These are phyloP conservation scores for Agrypnus murinus DNA, from an alignment of 2,888 invertebrate species.

Conservation along the genomic window DNA sequence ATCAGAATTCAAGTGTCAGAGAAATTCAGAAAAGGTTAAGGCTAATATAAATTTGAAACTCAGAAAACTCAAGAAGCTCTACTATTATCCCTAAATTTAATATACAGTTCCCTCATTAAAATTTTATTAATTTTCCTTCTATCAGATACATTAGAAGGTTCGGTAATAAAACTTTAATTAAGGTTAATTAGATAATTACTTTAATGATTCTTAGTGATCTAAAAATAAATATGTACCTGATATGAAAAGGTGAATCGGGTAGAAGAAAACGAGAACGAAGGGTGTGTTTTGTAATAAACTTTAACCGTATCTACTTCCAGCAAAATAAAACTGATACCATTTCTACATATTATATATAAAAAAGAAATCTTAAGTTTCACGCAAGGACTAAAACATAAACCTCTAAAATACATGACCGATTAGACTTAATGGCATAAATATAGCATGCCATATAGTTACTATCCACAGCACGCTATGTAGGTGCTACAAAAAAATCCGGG, in stretches of 20 bases:
- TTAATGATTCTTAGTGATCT: background rate
- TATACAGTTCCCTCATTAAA: background rate
- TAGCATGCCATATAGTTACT: constrained; percentile 29
- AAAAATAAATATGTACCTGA: too few relatives aligned
- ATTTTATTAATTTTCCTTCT: background rate
- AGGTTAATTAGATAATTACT: constrained; percentile 8
- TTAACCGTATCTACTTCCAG: constrained; percentile 10
- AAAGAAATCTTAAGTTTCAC: constrained; percentile 29
- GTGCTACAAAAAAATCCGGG: constrained; percentile 34
- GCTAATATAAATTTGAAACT: background rate
- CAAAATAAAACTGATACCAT: constrained; percentile 30
- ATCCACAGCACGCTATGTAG: constrained; percentile 38
- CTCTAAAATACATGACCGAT: constrained; percentile 39
- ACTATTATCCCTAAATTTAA: background rate
- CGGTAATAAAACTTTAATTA: background rate
- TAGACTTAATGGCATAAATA: constrained; percentile 40
- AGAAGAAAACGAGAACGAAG: background rate
- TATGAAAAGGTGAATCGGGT: background rate
- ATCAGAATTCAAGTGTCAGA: background rate
- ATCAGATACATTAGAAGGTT: background rate
- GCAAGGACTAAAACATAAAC: constrained; percentile 27
- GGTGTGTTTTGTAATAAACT: constrained; percentile 23
- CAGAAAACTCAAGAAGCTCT: background rate
- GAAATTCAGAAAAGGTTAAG: constrained; percentile 4
- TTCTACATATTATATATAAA: too few relatives aligned